Evolutionary conservation across 2,113 vertebrate genomes (phyloP).

Genomic region (Haplotaxodon microlepis): DNA sequence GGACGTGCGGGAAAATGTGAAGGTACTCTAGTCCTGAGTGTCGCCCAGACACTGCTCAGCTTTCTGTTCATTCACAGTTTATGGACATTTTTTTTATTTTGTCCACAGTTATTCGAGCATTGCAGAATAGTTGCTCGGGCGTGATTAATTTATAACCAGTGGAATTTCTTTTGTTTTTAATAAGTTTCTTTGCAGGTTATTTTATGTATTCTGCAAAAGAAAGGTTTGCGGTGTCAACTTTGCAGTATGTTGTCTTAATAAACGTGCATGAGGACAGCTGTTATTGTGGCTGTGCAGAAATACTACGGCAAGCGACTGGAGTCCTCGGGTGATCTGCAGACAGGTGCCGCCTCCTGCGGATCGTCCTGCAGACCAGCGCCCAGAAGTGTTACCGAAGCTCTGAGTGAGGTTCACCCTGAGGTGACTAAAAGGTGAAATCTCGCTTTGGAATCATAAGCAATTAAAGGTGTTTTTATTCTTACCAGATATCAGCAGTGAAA

Average conservation of each 20-base stretch:
- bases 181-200: background rate
- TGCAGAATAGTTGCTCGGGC: background rate
- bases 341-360: constrained; percentile 55
- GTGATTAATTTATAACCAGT: background rate
- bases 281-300: constrained; percentile 10
- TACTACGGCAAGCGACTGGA: constrained; percentile 65
- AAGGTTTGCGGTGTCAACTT: background rate
- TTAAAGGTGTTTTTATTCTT: background rate
- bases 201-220: background rate
- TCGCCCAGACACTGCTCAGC: background rate
- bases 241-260: background rate
- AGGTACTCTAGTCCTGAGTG: constrained; percentile 5
- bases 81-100: background rate
- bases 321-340: constrained; percentile 59
- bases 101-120: background rate
- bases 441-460: background rate
- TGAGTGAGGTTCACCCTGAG: constrained; percentile 65
- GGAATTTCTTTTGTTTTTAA: background rate
- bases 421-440: constrained; percentile 44
- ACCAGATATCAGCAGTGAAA: background rate
- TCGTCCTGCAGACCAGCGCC: background rate
- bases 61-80: background rate
- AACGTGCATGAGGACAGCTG: background rate
- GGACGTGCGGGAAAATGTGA: constrained; percentile 37
- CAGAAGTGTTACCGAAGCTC: constrained; percentile 43